These are phyloP conservation scores for Callaeas wilsoni DNA, from an alignment of 2,113 vertebrate species.

Conservation along the genomic window DNA sequence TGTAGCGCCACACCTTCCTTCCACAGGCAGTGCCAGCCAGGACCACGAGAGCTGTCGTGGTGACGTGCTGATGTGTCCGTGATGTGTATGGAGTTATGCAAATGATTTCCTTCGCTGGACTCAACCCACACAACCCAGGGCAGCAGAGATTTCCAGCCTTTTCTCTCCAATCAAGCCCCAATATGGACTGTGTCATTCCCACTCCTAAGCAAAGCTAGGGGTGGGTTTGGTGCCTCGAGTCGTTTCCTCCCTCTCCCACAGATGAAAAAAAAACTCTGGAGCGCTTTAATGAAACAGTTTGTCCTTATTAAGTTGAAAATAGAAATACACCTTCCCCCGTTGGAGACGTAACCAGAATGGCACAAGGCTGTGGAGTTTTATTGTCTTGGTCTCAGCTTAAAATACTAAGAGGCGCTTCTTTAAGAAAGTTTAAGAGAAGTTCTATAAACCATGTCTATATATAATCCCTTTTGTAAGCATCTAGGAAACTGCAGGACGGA, in stretches of 20 bases:
- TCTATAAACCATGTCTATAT: constrained; percentile 61
- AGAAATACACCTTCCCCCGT: neutral
- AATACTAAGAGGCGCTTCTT: neutral
- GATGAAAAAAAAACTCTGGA: neutral
- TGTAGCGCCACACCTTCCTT: neutral
- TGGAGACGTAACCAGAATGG: neutral
- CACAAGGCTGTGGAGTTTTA: neutral
- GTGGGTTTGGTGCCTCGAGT: neutral
- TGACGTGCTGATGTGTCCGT: fast-evolving
- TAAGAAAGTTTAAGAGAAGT: constrained; percentile 71
- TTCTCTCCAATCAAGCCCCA: neutral
- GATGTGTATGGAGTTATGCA: neutral
- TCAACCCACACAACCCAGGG: neutral
- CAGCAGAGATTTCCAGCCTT: neutral
- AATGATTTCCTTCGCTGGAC: neutral
- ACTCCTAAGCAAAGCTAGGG: neutral
- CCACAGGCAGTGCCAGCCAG: fast-evolving
- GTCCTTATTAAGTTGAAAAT: constrained; percentile 23
- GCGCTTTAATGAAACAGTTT: neutral
- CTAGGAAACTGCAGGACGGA: constrained; percentile 64
- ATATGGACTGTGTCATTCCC: neutral
- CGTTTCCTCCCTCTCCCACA: neutral
- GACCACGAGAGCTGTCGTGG: fast-evolving
- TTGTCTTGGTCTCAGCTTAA: constrained; percentile 16
- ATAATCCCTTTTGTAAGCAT: constrained; percentile 60